Percentiles rank a stretch among this genome's conserved stretches.
phyloP scores from a whole-genome alignment of 2,797 vertebrate genomes.

The Luscinia luscinia region DNA sequence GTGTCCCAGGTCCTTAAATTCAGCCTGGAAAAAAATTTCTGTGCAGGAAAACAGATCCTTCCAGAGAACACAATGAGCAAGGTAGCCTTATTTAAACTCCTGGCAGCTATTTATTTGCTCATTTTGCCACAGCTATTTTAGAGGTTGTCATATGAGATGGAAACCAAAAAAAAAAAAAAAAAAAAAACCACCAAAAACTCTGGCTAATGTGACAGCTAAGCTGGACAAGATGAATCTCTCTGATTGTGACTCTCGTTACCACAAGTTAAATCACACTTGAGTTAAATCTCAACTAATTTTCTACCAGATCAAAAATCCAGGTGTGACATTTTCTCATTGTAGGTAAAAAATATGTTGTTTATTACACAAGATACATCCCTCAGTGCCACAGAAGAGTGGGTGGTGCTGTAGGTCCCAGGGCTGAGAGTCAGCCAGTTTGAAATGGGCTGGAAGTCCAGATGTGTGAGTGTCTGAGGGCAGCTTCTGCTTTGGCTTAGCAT shows the following conservation, averaged over 20 bases:
- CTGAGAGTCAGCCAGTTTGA: background rate
- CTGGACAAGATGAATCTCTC: background rate
- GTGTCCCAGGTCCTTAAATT: background rate
- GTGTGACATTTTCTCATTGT: background rate
- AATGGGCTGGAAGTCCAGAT: background rate
- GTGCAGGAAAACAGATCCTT: background rate
- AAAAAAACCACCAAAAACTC: background rate
- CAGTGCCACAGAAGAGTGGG: background rate
- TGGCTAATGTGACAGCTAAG: background rate
- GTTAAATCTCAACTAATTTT: background rate
- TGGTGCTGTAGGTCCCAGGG: background rate
- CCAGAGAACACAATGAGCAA: background rate
- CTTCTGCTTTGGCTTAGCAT: slow-evolving; percentile 6
- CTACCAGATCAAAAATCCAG: background rate
- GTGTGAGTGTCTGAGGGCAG: slow-evolving; percentile 4
- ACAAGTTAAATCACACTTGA: background rate
- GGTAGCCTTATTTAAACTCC: slow-evolving; percentile 20
- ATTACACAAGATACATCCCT: background rate
- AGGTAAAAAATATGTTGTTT: background rate
- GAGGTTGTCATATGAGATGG: slow-evolving; percentile 40
- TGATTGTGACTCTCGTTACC: background rate
- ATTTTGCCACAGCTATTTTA: slow-evolving; percentile 35
- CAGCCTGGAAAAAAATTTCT: background rate
- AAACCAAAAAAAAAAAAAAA: background rate
- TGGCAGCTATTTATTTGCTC: slow-evolving; percentile 23